Evolutionary conservation across 2,797 vertebrate species (phyloP), one percentile per base, ranked within the genome.

Genomic region (Myotis findleyi): DNA sequence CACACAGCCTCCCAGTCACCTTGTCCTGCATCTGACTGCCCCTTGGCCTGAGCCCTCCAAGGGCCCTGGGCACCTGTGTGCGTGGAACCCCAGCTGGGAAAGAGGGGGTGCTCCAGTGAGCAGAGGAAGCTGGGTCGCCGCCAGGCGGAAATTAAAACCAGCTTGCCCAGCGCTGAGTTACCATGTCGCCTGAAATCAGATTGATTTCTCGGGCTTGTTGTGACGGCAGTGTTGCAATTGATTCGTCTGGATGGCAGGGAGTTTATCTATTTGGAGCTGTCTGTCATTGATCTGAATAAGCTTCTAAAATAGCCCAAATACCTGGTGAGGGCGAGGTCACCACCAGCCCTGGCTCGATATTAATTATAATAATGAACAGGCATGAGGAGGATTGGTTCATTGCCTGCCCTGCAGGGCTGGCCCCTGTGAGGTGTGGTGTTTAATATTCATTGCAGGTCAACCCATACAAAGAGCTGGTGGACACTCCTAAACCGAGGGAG

Each of bases 351-450:
- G 20, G 89, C 96, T 98, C 97, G 91, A 97, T 98, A 97, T 98
- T 98, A 98, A 98, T 98, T 98, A 97, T 97, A 96, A 97, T 98
- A 98, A 98, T 98, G 98, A 97, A 97, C 92, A 97, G 93, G 96
- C 95, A 66, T 96, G 94, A 97, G 96, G 84, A 97, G 36, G 90
- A 92, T 66, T 85, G 93, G 95, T 97, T 96, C 97, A 95, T 93
- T 93, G 95, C 92, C 84, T 89, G 93, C 83, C 94, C 94, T 92
- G 62, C 81, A 92, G 91, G 81, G 71, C 91, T 95, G 92, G 87
- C 89, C 96, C 95, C 93, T 92, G 57, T 87, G 73, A 97, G 62
- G 73, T 59, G 93, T 81, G 62, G 64, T 96, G 94, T 95, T 96
- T 96, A 97, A 95, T 96, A 97, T 96, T 96, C 96, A 86, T 93